Evolutionary conservation across 2,888 invertebrate genomes (phyloP).

Genomic region (Megastigmus dorsalis): DNA sequence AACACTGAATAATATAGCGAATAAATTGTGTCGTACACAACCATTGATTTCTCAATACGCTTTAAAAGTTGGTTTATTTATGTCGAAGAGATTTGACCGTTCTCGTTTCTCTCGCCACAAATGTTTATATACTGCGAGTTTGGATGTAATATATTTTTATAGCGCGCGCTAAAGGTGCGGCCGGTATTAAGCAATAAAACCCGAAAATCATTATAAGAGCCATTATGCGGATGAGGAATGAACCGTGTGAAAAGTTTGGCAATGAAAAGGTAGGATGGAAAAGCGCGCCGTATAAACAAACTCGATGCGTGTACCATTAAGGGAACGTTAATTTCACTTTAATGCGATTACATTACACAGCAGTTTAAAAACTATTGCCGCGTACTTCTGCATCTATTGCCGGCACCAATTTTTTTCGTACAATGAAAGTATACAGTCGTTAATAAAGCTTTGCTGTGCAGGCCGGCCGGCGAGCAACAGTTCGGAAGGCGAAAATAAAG

Average conservation of each 20-base stretch:
- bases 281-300: neutral
- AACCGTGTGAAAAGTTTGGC: slow-evolving; percentile 31
- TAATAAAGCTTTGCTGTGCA: slow-evolving; percentile 35
- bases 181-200: slow-evolving; percentile 18
- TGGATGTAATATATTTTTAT: no score
- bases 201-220: no score
- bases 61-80: no score
- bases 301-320: neutral
- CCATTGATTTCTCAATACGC: no score
- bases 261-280: neutral
- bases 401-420: no score
- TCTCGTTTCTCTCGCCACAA: neutral
- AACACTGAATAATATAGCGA: no score
- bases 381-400: no score
- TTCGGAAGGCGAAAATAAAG: neutral
- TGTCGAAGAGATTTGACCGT: no score
- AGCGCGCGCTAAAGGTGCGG: neutral
- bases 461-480: neutral
- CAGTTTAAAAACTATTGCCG: slow-evolving; percentile 8
- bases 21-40: no score
- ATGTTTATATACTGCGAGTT: no score
- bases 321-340: neutral
- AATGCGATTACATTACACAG: slow-evolving; percentile 23
- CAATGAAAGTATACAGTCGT: no score
- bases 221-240: neutral